A percentile compares a stretch with the other conserved stretches of the same genome.
phyloP scores from a whole-genome alignment of 1,140 invertebrate species.

The Amyelois transitella region DNA sequence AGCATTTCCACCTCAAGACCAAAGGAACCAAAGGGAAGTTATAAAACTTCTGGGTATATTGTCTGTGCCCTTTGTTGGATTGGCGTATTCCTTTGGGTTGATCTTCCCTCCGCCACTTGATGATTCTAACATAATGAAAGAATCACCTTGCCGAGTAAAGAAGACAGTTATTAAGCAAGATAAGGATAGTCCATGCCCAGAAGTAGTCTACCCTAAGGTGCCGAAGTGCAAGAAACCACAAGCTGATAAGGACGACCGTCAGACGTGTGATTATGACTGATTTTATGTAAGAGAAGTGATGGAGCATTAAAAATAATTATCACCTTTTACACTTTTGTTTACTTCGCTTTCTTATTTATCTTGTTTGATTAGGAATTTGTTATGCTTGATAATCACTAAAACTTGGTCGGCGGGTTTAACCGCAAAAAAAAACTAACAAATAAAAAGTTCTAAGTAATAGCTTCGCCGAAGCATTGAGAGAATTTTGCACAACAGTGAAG shows the following conservation, averaged over 20 bases:
- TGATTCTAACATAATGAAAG: not conserved
- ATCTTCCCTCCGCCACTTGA: conserved; percentile 9
- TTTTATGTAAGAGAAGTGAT: not conserved
- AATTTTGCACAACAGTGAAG: no score
- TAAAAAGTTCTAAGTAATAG: no score
- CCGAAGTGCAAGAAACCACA: not conserved
- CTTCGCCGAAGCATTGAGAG: no score
- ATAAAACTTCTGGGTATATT: conserved; percentile 18
- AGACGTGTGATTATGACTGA: not conserved
- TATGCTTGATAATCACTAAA: no score
- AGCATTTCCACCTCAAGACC: conserved; percentile 11
- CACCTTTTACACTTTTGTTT: no score
- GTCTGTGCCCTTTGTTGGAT: not conserved
- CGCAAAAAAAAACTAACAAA: no score
- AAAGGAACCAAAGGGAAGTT: conserved; percentile 10
- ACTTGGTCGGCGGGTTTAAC: no score
- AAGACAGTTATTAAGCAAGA: not conserved
- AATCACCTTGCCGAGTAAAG: not conserved
- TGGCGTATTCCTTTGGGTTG: conserved; percentile 27
- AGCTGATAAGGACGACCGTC: not conserved
- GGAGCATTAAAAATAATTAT: not conserved
- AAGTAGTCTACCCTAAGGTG: not conserved
- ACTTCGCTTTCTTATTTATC: no score
- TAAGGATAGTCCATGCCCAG: not conserved
- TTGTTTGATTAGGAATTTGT: no score